Base-by-base conservation (phyloP, 2,113 vertebrate species). In the Crotalus helleri region DNA sequence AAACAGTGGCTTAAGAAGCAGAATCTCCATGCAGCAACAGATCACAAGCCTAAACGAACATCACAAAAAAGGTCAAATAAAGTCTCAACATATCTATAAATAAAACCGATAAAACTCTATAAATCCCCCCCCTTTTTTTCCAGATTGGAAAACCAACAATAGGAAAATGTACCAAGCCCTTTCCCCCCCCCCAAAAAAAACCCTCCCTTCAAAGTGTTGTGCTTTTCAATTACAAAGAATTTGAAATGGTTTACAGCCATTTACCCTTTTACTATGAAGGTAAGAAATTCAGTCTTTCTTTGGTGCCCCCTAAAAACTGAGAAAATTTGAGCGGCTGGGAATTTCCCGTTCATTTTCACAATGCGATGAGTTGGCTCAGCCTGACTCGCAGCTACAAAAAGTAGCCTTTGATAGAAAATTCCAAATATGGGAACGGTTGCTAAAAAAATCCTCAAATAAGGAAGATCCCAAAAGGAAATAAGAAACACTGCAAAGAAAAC, bases 41-140 rank as follows among this genome's bases (percentile, higher is more conserved):
- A 93, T 94, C 95, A 61, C 0, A 94, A 55, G 55, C 55, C 33
- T 44, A 85, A 85, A 85, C 2, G 21, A 85, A 46, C 29, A 90
- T 23, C 29, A 69, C 6, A 94, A 93, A 54, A 51, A 21, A 92
- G 19, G 92, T 94, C 81, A 94, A 93, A 61, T 49, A 91, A 59
- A 92, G 91, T 29, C 26, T 57, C 26, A 55, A 23, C 12, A 19
- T 33, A 55, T 23, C 23, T 39, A 8, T 93, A 88, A 94, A 95
- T 92, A 92, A 94, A 94, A 54, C 53, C 0, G 39, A 39, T 39
- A 19, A 74, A n/a, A 19, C n/a, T 74, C n/a, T 74, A 15, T 74
- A 87, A 87, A 51, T 29, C 51, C 24, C 21, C 46, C 21, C 2
- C 15, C 21, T 86, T 44, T 85, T 15, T 10, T 11, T 6, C 12